phyloP scores from a whole-genome alignment of 2,888 invertebrate genomes.

The Octodonta nipae region DNA sequence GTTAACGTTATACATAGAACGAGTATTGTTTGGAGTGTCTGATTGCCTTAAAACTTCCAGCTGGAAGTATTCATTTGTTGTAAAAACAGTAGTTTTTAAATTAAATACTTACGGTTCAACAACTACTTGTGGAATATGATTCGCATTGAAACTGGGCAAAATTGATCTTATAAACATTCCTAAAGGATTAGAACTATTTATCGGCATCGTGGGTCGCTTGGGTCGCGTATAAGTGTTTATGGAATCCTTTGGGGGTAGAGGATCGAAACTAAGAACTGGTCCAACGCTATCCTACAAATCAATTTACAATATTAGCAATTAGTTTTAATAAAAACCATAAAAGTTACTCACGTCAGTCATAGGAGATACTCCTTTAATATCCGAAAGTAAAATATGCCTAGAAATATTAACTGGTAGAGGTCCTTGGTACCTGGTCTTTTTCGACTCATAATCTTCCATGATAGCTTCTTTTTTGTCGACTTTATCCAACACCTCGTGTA shows the following conservation, averaged over 20 bases:
- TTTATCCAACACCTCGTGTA: conserved; percentile 47
- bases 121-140: conserved; percentile 11
- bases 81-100: no score
- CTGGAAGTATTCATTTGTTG: no score
- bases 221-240: conserved; percentile 55
- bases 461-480: conserved; percentile 49
- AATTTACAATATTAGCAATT: background rate
- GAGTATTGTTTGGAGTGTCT: no score
- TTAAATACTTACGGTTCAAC: conserved; percentile 21
- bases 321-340: background rate
- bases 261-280: conserved; percentile 62
- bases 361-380: conserved; percentile 52
- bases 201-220: conserved; percentile 24
- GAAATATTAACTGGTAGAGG: conserved; percentile 49
- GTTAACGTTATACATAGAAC: no score
- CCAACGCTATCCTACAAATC: conserved; percentile 33
- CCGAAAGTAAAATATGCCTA: conserved; percentile 58
- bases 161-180: conserved; percentile 59
- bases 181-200: conserved; percentile 30
- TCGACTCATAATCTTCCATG: conserved; percentile 46
- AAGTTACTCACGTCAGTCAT: conserved; percentile 31
- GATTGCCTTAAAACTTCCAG: no score
- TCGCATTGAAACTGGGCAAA: conserved; percentile 49
- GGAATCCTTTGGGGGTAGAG: conserved; percentile 62
- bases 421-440: conserved; percentile 49